Base-by-base conservation (phyloP, 2,888 invertebrate genomes). In the Boloria selene region DNA sequence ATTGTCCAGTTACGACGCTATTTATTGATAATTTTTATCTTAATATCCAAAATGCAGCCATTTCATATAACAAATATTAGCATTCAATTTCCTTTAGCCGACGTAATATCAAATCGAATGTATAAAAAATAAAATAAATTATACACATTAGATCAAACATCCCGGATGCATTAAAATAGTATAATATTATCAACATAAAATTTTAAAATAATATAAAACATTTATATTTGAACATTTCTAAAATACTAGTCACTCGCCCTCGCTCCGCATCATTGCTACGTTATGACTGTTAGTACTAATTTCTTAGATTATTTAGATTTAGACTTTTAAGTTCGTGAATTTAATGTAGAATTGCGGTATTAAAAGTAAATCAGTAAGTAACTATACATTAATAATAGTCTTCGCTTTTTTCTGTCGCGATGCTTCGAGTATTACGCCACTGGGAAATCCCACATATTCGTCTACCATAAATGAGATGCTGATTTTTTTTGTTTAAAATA, bases 391-490 rank as follows among this genome's bases (percentile, higher is more conserved):
- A 31, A 52, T 64, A 18, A 50, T 26, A 51, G 58, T 70, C 61
- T 64, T 61, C 62, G 59, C 38, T 61, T 73, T 69, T 70, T 70
- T 72, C 70, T 74, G 70, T 70, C 69, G 64, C 63, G 61, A 71
- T 70, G 38, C 65, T 59, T 68, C 49, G 55, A 63, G 68, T 61
- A 72, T 78, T 75, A 79, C 79, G 78, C 69, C 74, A 76, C 67
- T 54, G 79, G 79, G 75, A 78, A 77, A 74, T 70, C 79, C 79
- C 73, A 67, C 53, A 53, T 65, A 67, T 68, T 64, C 47, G 64
- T 61, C 60, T 70, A 61, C 61, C 62, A 68, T 67, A 68, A 71
- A 69, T 71, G 72, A 74, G 71, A 75, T 75, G 69, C 70, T 72
- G 67, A 65, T 65, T 65, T 72, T 71, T 70, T 72, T 65, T 66